Base-by-base conservation (phyloP, 2,113 vertebrate species). In the Lonchura striata region DNA sequence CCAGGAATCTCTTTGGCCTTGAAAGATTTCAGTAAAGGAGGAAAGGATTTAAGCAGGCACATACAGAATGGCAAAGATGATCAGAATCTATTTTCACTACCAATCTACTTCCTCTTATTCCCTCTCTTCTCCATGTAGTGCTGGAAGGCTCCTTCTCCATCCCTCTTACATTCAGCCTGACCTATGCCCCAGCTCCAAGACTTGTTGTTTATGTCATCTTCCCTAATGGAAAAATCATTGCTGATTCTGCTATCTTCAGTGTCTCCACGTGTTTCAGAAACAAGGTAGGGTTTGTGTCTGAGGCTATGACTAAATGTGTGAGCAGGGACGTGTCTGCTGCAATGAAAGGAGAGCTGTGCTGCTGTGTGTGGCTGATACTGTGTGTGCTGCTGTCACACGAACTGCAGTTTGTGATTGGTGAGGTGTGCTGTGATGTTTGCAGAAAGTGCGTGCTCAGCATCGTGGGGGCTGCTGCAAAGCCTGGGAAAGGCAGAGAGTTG, bases 251-350 rank as follows among this genome's bases (percentile, higher is more conserved):
- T 6, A 61, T 94, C n/a, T 98, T 99, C 91, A 77, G 91, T 6
- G 96, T 97, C 4, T 98, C 98, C 87, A 97, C 93, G 80, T 99
- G 98, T 86, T 99, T 99, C 89, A 93, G 85, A 50, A 98, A 98
- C 90, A 98, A 98, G 98, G 98, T 99, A 82, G 93, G 83, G 75
- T 41, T 87, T 83, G 13, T 78, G 54, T 42, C 11, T 15, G 54
- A 63, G 78, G 53, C 47, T 46, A 2, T 53, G 19, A 35, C 37
- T 54, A 8, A 64, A 27, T 10, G 7, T 53, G 18, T 72, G 80
- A 57, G 52, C 2, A 3, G 14, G 23, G 15, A 9, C 0, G 1
- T 22, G 15, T 33, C n/a, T 87, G 49, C 68, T 88, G 53, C 54
- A 47, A 18, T 35, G 28, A 25, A 49, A 74, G 33, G 31, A 54